phyloP scores from a whole-genome alignment of 2,113 vertebrate species.

The Furnarius figulus region DNA sequence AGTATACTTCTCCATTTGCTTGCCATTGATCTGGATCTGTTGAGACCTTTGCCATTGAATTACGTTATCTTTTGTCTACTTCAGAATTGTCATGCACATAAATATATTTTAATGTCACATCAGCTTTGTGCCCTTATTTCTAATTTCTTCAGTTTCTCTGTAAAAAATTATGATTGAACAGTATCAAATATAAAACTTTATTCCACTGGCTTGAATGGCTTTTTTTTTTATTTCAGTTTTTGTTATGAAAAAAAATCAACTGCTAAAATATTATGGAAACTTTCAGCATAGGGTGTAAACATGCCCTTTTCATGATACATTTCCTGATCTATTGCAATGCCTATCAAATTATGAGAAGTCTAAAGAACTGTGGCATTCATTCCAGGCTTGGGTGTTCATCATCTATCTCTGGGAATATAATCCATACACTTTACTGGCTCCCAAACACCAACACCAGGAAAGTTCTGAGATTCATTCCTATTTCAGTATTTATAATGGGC shows the following conservation, averaged over 20 bases:
- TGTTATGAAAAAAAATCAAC: background rate
- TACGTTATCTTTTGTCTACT: background rate
- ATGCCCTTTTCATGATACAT: background rate
- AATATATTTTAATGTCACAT: background rate
- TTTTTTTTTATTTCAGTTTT: background rate
- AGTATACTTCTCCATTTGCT: background rate
- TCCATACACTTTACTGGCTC: background rate
- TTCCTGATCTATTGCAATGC: background rate
- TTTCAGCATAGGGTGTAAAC: background rate
- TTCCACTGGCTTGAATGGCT: background rate
- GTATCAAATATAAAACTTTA: background rate
- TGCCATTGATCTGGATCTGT: background rate
- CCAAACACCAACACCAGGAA: background rate
- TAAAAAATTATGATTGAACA: background rate
- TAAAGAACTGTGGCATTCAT: background rate
- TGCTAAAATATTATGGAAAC: background rate
- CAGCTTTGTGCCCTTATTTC: background rate
- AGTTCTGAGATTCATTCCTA: background rate
- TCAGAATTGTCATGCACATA: background rate
- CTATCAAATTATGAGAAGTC: background rate
- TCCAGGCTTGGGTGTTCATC: background rate
- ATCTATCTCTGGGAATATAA: background rate
- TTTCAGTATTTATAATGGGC: background rate
- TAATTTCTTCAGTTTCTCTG: background rate
- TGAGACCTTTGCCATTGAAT: background rate